A percentile compares a stretch with the other conserved stretches of the same genome.
phyloP scores from a whole-genome alignment of 2,888 invertebrate species.

The Cenopis cana region DNA sequence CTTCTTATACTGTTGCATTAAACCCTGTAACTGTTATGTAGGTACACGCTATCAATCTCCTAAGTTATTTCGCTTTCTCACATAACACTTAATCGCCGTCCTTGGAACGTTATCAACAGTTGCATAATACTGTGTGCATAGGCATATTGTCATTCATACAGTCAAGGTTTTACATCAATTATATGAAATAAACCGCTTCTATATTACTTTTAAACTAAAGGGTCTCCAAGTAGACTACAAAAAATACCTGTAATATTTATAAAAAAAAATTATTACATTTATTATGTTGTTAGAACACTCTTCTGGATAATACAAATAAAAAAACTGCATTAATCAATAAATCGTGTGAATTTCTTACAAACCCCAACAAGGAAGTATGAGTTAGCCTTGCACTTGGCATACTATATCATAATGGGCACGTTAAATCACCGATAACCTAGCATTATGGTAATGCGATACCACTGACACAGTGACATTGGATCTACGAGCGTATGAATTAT shows the following conservation, averaged over 20 bases:
- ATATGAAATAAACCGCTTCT: neutral
- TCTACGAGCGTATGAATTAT: conserved; percentile 5
- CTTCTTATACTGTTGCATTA: neutral
- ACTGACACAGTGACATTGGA: conserved; percentile 31
- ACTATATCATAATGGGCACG: conserved; percentile 25
- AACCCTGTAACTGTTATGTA: neutral
- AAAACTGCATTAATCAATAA: no score
- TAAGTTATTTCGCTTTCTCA: neutral
- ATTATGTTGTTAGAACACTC: no score
- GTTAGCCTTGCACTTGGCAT: conserved; percentile 35
- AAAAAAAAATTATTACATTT: no score
- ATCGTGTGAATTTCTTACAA: neutral
- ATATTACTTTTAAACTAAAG: neutral
- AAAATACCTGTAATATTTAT: no score
- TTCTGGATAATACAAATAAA: no score
- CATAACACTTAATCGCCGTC: conserved; percentile 21
- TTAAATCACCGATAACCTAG: conserved; percentile 38
- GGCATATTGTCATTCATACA: conserved; percentile 17
- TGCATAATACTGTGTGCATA: conserved; percentile 19
- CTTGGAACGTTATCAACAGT: conserved; percentile 25
- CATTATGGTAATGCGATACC: conserved; percentile 31
- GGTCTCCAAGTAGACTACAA: no score
- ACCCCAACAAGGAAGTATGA: conserved; percentile 17
- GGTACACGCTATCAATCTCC: conserved; percentile 5
- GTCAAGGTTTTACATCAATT: neutral